Evolutionary conservation across 2,797 vertebrate genomes (phyloP), one percentile per base, ranked within the genome.

Genomic region (Muscicapa comitata): DNA sequence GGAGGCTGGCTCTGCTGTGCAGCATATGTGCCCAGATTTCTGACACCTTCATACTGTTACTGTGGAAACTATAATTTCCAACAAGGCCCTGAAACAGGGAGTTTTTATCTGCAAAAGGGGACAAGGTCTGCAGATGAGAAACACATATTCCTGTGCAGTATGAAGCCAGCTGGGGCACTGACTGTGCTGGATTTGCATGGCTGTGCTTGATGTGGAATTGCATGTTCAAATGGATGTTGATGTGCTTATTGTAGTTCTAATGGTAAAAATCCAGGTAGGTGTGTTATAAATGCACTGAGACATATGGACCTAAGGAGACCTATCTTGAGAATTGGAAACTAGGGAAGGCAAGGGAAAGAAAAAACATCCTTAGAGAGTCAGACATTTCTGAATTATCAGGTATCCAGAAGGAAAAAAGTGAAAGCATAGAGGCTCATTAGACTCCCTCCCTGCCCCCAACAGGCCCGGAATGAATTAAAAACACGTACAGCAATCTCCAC

Each of bases 21-120:
- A 51, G 40, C 68, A 9, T 29, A 16, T 87, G 70, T 73, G 81
- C 93, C 48, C 88, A 92, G 73, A 10, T 74, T 90, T 70, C 73
- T 7, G 24, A 81, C 62, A 88, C 73, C 88, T 94, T 73, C 65
- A 71, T 13, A 1, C 81, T 79, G 87, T 72, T 93, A 80, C 94
- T 95, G 80, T 93, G 79, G 94, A 89, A 97, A 93, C 61, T 84
- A 3, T 58, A 4, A 82, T 79, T 77, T 76, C 51, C 45, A 50
- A n/a, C 67, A 29, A 14, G 5, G 68, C 57, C 71, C 47, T 66
- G 50, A 71, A 88, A 63, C 2, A 6, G 42, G 19, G 13, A 1
- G 2, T 2, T 48, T 45, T 54, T 31, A 28, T 76, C 38, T 76
- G 33, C 73, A 76, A 28, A 73, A 80, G 47, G 57, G 35, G 26